These are phyloP conservation scores for Pseudomyrmex dendroicus DNA, from an alignment of 1,140 invertebrate genomes.

Conservation along the genomic window DNA sequence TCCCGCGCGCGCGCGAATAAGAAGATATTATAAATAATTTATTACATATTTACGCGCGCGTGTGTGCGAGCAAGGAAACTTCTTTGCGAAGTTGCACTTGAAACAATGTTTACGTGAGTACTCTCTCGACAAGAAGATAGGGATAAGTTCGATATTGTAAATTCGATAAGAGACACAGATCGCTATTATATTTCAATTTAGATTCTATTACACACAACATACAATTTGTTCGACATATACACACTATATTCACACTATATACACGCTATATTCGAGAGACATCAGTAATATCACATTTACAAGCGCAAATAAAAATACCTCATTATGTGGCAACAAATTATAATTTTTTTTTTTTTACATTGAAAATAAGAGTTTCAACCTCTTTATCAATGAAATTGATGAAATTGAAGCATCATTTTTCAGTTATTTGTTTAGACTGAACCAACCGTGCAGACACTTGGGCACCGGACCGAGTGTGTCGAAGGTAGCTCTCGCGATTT, in stretches of 20 bases:
- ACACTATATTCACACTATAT: background rate
- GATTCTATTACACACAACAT: background rate
- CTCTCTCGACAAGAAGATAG: background rate
- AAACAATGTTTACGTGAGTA: background rate
- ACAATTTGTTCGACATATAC: background rate
- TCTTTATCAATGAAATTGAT: background rate
- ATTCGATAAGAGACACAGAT: background rate
- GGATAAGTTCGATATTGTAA: background rate
- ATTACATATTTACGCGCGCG: conserved; percentile 65
- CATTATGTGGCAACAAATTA: too few relatives aligned
- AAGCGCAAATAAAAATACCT: background rate
- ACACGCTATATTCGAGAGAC: background rate
- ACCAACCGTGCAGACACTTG: conserved; percentile 94
- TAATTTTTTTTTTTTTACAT: background rate
- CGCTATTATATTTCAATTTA: background rate
- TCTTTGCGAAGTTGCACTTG: too few relatives aligned
- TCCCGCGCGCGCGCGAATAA: conserved; percentile 4
- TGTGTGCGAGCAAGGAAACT: too few relatives aligned
- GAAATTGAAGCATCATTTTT: background rate
- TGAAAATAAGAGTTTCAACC: background rate
- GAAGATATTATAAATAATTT: conserved; percentile 76
- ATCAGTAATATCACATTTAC: background rate
- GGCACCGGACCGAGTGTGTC: conserved; percentile 89
- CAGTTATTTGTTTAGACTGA: conserved; percentile 78
- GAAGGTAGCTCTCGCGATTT: conserved; percentile 89